phyloP scores from a whole-genome alignment of 2,797 vertebrate genomes.

The Chromobotia macracanthus region DNA sequence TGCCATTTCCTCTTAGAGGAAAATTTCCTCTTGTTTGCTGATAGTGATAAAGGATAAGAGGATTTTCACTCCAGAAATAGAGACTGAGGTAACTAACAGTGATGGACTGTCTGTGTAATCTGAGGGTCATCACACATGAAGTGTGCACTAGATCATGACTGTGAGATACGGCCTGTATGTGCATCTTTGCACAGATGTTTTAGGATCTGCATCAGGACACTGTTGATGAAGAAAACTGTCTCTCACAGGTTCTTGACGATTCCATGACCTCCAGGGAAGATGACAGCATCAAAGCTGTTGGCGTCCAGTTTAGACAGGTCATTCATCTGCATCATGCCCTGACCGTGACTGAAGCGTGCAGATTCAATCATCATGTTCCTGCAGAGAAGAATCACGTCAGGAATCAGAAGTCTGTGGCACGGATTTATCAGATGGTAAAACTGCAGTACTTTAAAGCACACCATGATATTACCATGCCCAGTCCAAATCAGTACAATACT shows the following conservation, averaged over 20 bases:
- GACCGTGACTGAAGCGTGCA: constrained; percentile 74
- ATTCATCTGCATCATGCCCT: constrained; percentile 74
- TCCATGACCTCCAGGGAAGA: constrained; percentile 79
- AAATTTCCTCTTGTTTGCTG: constrained; percentile 43
- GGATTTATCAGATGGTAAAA: no score
- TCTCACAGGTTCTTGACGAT: constrained; percentile 78
- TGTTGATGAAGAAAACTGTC: not conserved
- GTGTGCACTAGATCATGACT: not conserved
- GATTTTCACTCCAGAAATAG: constrained; percentile 50
- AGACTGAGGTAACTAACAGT: constrained; percentile 24
- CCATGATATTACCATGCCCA: no score
- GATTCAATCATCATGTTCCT: constrained; percentile 79
- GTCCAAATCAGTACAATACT: no score
- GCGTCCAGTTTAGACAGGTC: constrained; percentile 76
- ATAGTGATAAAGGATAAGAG: constrained; percentile 42
- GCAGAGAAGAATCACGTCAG: constrained; percentile 55
- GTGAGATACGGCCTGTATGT: not conserved
- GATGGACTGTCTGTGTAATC: not conserved
- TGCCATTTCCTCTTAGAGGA: no score
- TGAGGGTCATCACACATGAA: not conserved
- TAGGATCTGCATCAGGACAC: not conserved
- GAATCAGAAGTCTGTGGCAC: constrained; percentile 13
- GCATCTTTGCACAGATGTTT: not conserved
- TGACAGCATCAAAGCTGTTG: constrained; percentile 75
- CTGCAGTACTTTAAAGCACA: no score